Evolutionary conservation across 1,140 invertebrate species (phyloP).

Genomic region (Atopsyche davidsoni): DNA sequence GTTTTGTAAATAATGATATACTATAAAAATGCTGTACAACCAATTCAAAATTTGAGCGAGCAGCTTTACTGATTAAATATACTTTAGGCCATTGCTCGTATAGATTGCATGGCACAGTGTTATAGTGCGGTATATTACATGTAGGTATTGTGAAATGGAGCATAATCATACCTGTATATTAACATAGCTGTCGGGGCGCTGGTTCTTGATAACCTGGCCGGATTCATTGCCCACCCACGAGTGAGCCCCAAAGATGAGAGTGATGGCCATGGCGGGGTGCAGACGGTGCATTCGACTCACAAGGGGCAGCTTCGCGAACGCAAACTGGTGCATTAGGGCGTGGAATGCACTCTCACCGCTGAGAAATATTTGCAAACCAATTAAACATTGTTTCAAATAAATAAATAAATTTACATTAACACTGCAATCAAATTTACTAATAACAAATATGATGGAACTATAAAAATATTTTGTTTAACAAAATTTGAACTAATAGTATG

Average conservation of each 20-base stretch:
- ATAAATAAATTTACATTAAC: slow-evolving; percentile 15
- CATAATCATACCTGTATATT: slow-evolving; percentile 17
- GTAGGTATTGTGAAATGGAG: background rate
- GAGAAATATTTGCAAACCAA: slow-evolving; percentile 18
- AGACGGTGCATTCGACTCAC: slow-evolving; percentile 20
- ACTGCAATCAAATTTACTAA: background rate
- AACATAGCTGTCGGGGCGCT: slow-evolving; percentile 16
- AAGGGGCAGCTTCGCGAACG: slow-evolving; percentile 24
- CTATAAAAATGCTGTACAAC: background rate
- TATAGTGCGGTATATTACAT: background rate
- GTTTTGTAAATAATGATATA: background rate
- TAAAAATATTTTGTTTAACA: background rate
- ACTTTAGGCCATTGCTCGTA: background rate
- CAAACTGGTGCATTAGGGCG: slow-evolving; percentile 23
- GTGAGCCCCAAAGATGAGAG: slow-evolving; percentile 23
- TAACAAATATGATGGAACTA: background rate
- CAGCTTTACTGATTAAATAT: background rate
- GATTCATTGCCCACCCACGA: slow-evolving; percentile 21
- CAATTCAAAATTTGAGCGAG: background rate
- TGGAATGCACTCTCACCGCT: slow-evolving; percentile 28
- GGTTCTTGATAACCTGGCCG: slow-evolving; percentile 14
- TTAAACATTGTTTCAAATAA: no score
- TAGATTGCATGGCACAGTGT: background rate
- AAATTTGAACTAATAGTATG: background rate
- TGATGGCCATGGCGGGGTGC: slow-evolving; percentile 17